These are phyloP conservation scores for Cinclus mexicanus DNA, from an alignment of 2,113 vertebrate species.

Conservation along the genomic window DNA sequence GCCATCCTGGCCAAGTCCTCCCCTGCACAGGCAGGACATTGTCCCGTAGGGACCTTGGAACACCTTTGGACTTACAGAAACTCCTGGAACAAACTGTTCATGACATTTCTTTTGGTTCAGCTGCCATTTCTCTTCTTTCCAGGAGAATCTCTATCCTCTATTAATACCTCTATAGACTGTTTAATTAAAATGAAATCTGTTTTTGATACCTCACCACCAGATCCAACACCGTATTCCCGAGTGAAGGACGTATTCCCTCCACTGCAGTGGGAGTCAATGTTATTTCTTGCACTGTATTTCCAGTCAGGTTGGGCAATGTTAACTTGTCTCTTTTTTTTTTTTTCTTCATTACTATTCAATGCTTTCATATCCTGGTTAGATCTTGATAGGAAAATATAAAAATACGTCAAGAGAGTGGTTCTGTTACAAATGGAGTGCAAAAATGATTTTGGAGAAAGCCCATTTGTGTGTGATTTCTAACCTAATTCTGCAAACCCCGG, in stretches of 20 bases:
- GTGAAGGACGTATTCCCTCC: neutral
- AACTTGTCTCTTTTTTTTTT: neutral
- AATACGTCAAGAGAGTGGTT: constrained; percentile 36
- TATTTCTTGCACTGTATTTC: neutral
- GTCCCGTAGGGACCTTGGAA: neutral
- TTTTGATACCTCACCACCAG: constrained; percentile 9
- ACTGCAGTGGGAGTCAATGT: neutral
- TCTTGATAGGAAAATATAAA: constrained; percentile 52
- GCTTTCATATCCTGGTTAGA: constrained; percentile 34
- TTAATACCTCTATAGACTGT: constrained; percentile 5
- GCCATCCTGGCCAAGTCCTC: neutral
- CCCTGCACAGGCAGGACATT: accelerated
- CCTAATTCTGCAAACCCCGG: constrained; percentile 53
- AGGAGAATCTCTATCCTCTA: neutral
- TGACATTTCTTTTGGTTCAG: neutral
- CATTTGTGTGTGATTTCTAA: constrained; percentile 63
- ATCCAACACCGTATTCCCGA: neutral
- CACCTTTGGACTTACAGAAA: neutral
- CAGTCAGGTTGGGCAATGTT: neutral
- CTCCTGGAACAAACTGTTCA: neutral
- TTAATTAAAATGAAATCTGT: constrained; percentile 55
- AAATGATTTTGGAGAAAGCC: constrained; percentile 51
- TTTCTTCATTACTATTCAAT: neutral
- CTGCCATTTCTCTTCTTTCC: neutral
- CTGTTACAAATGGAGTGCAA: constrained; percentile 57